Percentiles rank a stretch among this genome's conserved stretches.
phyloP scores from a whole-genome alignment of 1,140 invertebrate genomes.

The Ctenoplectra terminalis region DNA sequence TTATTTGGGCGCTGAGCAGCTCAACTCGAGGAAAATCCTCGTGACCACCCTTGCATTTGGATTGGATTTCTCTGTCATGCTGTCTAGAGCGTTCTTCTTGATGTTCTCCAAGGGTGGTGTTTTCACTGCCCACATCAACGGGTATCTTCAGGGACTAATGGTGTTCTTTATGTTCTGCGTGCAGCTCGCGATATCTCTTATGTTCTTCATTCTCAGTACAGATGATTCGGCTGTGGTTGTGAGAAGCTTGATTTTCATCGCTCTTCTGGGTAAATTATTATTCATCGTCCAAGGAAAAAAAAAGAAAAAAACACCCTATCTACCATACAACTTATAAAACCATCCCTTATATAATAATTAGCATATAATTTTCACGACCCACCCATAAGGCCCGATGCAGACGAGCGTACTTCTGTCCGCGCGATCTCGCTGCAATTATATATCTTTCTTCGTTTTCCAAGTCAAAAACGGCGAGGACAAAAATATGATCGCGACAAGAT shows the following conservation, averaged over 20 bases:
- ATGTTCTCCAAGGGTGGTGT: conserved; percentile 84
- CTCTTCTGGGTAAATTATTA: conserved; percentile 71
- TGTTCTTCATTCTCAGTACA: conserved; percentile 76
- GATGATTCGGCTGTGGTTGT: conserved; percentile 67
- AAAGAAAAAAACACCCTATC: too few relatives aligned
- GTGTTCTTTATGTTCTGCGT: conserved; percentile 85
- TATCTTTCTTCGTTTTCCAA: too few relatives aligned
- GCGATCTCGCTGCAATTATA: too few relatives aligned
- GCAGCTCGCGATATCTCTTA: conserved; percentile 81
- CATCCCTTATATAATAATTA: neutral
- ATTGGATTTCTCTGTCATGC: conserved; percentile 84
- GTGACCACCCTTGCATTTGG: conserved; percentile 83
- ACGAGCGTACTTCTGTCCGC: too few relatives aligned
- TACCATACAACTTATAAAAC: too few relatives aligned
- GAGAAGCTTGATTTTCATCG: conserved; percentile 73
- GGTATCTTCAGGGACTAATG: conserved; percentile 84
- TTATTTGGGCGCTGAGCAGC: conserved; percentile 58
- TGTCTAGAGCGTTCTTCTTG: conserved; percentile 84
- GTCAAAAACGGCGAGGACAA: too few relatives aligned
- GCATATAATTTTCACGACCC: neutral
- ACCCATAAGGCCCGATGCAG: too few relatives aligned
- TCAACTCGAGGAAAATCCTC: conserved; percentile 84
- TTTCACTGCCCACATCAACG: conserved; percentile 85
- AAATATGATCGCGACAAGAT: too few relatives aligned
- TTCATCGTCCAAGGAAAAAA: too few relatives aligned